These are phyloP conservation scores for Caranx ignobilis DNA, from an alignment of 2,113 vertebrate species.

Conservation along the genomic window DNA sequence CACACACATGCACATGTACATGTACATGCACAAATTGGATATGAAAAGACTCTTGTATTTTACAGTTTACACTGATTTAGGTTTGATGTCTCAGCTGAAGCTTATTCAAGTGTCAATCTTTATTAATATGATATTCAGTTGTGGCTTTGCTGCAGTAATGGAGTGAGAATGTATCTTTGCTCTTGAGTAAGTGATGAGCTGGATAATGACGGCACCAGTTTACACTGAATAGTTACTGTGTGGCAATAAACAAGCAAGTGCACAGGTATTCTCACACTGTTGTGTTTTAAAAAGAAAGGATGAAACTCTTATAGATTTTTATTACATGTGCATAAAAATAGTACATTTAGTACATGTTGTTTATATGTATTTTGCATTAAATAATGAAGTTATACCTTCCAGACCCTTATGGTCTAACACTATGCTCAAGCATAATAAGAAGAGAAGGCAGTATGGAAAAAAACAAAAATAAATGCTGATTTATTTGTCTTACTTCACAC, in stretches of 20 bases:
- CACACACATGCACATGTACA: neutral
- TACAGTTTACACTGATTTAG: slow-evolving; percentile 17
- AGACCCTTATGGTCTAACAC: neutral
- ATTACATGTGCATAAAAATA: neutral
- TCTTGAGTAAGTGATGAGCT: slow-evolving; percentile 34
- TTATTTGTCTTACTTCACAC: neutral
- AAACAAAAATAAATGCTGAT: neutral
- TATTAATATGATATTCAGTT: neutral
- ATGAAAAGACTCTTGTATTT: slow-evolving; percentile 49
- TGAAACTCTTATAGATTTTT: neutral
- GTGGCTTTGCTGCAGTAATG: slow-evolving; percentile 3
- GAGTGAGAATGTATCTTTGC: slow-evolving; percentile 11
- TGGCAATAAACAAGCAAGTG: slow-evolving; percentile 8
- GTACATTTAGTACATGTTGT: neutral
- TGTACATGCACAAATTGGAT: slow-evolving; percentile 12
- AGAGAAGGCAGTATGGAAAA: neutral
- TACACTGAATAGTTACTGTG: slow-evolving; percentile 1
- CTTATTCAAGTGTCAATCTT: slow-evolving; percentile 22
- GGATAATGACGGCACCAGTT: slow-evolving; percentile 7
- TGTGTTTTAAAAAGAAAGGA: slow-evolving; percentile 7
- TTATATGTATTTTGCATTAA: slow-evolving; percentile 1
- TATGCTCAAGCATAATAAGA: neutral
- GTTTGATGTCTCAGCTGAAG: slow-evolving; percentile 29
- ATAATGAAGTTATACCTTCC: neutral
- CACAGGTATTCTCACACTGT: slow-evolving; percentile 10